Evolutionary conservation across 92 coral and sea anemone species (phyloP), one percentile per base, ranked within the genome.

Genomic region (Heliopora coerulea): DNA sequence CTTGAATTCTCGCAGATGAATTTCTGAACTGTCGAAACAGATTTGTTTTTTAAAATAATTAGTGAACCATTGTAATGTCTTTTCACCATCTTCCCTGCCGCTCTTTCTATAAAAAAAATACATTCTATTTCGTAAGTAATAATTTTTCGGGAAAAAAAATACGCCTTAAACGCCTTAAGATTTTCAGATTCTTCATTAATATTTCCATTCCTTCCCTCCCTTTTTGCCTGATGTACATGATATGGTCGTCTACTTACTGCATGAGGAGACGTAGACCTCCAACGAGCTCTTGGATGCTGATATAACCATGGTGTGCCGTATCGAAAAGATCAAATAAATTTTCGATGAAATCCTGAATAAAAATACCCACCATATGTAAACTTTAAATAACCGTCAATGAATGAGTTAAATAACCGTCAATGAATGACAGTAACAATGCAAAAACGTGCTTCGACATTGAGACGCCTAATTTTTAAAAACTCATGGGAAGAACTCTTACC

Each of bases 21-120:
- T 61, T 84, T 96, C 62, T 85, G 93, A 31, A 88, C 91, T 49
- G 96, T 93, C 56, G 85, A 93, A 66, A 85, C 96, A 40, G 11
- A 11, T 4, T 87, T 87, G 91, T 84, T 93, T 15, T 88, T 31
- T 70, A 50, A 70, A 70, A 54, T 52, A 70, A 70, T 70, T 52
- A 24, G 62, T 70, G 54, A 70, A 70, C 77, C 77, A 70, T 30
- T 70, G 77, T 3, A 70, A 31, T 8, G 77, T 70, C 32, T 70
- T 70, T 58, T 70, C 77, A 27, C 77, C 77, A 37, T 54, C 31
- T 30, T 34, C 49, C 49, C 54, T 70, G 49, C 77, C 77, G 23
- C 48, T 54, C 19, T 27, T 54, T 33, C 77, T 70, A 19, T 13
- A 70, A 27, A 52, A 3, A 50, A 12, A 26, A 26, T n/a, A 50